Evolutionary conservation across 2,113 vertebrate genomes (phyloP).

Genomic region (Bufo gargarizans): DNA sequence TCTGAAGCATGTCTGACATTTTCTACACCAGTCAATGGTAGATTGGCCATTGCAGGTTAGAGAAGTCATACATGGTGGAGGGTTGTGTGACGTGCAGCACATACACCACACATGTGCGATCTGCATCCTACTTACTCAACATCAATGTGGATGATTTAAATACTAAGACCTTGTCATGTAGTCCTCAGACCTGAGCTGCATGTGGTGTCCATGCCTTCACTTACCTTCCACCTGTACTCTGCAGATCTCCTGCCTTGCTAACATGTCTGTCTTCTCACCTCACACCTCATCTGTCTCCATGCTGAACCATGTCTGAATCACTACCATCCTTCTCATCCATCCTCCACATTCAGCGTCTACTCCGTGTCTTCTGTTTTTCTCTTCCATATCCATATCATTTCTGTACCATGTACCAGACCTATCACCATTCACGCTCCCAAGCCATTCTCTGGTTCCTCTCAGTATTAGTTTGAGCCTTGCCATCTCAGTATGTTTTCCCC

Average conservation of each 20-base stretch:
- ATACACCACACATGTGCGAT: too few species aligned
- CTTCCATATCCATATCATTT: background rate
- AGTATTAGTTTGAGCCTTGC: too few species aligned
- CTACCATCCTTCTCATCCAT: background rate
- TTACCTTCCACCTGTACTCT: background rate
- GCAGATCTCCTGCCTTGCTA: background rate
- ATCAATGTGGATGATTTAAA: constrained; percentile 1
- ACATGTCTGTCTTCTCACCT: background rate
- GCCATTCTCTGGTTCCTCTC: too few species aligned
- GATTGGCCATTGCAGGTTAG: too few species aligned
- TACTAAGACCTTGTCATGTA: background rate
- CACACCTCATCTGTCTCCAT: background rate
- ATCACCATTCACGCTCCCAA: background rate
- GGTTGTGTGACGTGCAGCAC: background rate
- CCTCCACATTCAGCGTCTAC: too few species aligned
- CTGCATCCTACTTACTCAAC: too few species aligned
- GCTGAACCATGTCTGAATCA: background rate
- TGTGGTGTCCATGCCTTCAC: background rate
- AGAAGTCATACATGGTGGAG: too few species aligned
- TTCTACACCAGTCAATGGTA: too few species aligned
- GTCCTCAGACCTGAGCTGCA: background rate
- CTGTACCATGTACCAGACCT: background rate
- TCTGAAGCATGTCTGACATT: too few species aligned
- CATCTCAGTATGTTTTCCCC: too few species aligned
- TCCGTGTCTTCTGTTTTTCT: background rate